These are phyloP conservation scores for Tetramorium bicarinatum DNA, from an alignment of 2,888 invertebrate species.

Conservation along the genomic window DNA sequence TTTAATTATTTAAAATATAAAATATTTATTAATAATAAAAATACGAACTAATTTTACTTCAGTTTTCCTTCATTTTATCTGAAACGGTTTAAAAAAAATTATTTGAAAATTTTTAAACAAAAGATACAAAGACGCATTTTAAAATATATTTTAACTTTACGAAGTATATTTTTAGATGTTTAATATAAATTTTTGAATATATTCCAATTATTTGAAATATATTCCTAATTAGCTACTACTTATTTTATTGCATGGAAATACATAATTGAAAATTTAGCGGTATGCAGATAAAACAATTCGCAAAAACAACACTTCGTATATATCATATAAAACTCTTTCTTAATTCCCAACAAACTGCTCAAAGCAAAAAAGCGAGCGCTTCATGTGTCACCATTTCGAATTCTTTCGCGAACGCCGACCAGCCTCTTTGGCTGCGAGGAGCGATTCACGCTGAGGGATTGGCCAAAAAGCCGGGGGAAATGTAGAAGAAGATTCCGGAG, in stretches of 20 bases:
- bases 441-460: conserved; percentile 57
- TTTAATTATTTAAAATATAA: not conserved
- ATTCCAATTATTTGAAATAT: not conserved
- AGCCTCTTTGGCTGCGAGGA: conserved; percentile 37
- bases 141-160: not conserved
- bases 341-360: not conserved
- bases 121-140: not conserved
- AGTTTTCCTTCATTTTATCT: not conserved
- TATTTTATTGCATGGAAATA: not conserved
- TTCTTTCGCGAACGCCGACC: conserved; percentile 41
- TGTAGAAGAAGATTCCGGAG: conserved; percentile 52
- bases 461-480: conserved; percentile 59
- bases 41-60: not conserved
- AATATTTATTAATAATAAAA: not conserved
- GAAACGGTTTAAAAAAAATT: not conserved
- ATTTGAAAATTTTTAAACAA: not conserved
- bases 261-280: not conserved
- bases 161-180: not conserved
- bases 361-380: not conserved
- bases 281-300: not conserved
- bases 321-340: conserved; percentile 5
- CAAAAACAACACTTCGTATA: not conserved
- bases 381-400: conserved; percentile 11
- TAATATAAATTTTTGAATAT: not conserved
- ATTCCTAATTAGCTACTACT: not conserved